A percentile compares a stretch with the other conserved stretches of the same genome.
Evolutionary conservation across 23 tunicate species (phyloP).

Genomic region (Halocynthia aurantium): DNA sequence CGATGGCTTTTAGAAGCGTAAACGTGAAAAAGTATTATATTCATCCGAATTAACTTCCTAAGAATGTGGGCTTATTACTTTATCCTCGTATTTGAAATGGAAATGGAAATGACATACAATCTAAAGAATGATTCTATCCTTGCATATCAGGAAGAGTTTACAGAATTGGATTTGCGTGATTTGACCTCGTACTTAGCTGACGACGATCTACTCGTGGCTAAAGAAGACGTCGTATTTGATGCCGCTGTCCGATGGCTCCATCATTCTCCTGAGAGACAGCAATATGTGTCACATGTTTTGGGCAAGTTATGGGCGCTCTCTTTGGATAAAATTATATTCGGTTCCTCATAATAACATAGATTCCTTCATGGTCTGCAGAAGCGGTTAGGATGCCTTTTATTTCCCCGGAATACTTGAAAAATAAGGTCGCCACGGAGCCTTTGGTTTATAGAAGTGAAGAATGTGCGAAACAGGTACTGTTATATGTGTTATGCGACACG

Average conservation of each 20-base stretch:
- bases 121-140: no score
- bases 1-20: no score
- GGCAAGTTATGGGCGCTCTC: constrained; percentile 15
- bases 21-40: no score
- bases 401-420: constrained; percentile 63
- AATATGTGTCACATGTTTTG: constrained; percentile 27
- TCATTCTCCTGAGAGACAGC: constrained; percentile 17
- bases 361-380: constrained; percentile 14
- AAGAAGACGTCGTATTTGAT: constrained; percentile 69
- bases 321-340: background rate
- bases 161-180: constrained; percentile 28
- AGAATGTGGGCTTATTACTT: no score
- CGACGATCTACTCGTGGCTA: constrained; percentile 50
- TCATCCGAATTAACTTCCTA: no score
- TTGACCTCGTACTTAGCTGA: constrained; percentile 48
- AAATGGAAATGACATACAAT: no score
- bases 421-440: constrained; percentile 59
- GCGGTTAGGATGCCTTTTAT: constrained; percentile 73
- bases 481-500: no score
- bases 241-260: constrained; percentile 79
- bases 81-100: no score
- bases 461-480: constrained; percentile 39
- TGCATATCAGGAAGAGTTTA: constrained; percentile 38
- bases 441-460: constrained; percentile 41
- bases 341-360: background rate